Evolutionary conservation across 1,140 invertebrate genomes (phyloP), one percentile per base, ranked within the genome.

Genomic region (Drosophila kohkoa): DNA sequence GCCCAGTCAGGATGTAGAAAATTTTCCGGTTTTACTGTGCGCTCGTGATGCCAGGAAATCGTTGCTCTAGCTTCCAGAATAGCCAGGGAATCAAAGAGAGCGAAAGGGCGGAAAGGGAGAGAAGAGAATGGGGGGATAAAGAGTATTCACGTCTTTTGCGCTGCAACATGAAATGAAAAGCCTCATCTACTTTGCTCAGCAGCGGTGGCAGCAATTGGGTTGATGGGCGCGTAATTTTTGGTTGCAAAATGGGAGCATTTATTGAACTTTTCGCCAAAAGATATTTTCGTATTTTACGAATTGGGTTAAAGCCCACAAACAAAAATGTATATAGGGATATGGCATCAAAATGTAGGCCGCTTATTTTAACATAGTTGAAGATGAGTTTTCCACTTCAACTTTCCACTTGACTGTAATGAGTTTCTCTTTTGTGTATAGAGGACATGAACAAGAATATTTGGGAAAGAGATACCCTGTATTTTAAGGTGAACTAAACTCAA

Each of bases 21-120:
- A 87, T 87, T 88, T 87, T 87, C 82, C 83, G 83, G 82, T 88
- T 88, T 87, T 88, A 80, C 65, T 82, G 72, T 79, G 75, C 65
- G 72, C 79, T 87, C 65, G 79, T 79, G 80, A 74, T 79, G 82
- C 25, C 82, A 87, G 82, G 82, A 87, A 88, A 88, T 88, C 76
- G 73, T 71, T 88, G 25, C 62, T 57, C 67, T 60, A 60, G 54
- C 59, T 73, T 30, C 41, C 66, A 66, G 70, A 13, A 62, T 15
- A 28, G 30, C 35, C 7, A 46, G 32, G 30, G 46, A 30, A 30
- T 15, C 20, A 25, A 25, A 25, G 20, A 25, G 20, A 25, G 20
- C 20, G 20, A 25, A 25, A 20, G 20, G 20, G 20, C 20, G 20
- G 20, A 30, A 16, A 5, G 11, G 8, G n/a, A 48, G 15, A 65